These are phyloP conservation scores for Salvelinus namaycush DNA, from an alignment of 2,113 vertebrate genomes.

Conservation along the genomic window DNA sequence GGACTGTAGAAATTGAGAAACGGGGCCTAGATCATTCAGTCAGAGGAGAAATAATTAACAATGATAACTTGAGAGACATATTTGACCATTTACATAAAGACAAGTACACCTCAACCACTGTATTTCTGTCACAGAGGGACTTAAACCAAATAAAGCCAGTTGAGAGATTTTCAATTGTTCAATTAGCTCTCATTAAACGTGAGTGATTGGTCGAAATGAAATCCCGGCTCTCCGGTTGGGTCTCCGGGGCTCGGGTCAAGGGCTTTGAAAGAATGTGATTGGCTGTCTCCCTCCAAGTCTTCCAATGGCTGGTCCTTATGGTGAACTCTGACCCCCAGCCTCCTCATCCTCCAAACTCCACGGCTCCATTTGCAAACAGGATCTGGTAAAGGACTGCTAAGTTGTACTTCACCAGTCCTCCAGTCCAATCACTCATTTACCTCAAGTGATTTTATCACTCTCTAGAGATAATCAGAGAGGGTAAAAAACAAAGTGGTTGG, in stretches of 20 bases:
- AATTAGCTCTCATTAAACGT: constrained; percentile 61
- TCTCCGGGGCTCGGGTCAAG: constrained; percentile 60
- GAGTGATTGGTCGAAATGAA: constrained; percentile 69
- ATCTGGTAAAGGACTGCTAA: constrained; percentile 73
- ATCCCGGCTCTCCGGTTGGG: constrained; percentile 55
- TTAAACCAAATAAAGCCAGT: constrained; percentile 62
- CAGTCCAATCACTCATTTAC: constrained; percentile 77
- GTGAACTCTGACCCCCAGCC: constrained; percentile 63
- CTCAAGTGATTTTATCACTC: constrained; percentile 76
- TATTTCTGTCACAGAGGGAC: constrained; percentile 55
- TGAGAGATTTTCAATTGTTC: constrained; percentile 60
- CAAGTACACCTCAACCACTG: constrained; percentile 50
- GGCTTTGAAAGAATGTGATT: constrained; percentile 60
- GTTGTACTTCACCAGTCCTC: constrained; percentile 74
- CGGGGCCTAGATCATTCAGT: no score
- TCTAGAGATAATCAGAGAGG: constrained; percentile 68
- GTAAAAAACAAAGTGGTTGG: constrained; percentile 63
- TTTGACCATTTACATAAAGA: constrained; percentile 55
- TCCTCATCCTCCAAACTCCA: constrained; percentile 71
- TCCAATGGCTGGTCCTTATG: constrained; percentile 60
- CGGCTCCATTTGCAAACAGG: constrained; percentile 74
- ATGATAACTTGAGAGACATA: neutral
- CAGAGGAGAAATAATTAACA: neutral
- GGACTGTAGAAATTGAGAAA: no score
- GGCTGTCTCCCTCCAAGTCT: constrained; percentile 59